phyloP scores from a whole-genome alignment of 2,888 invertebrate genomes.

The Mayetiola destructor region DNA sequence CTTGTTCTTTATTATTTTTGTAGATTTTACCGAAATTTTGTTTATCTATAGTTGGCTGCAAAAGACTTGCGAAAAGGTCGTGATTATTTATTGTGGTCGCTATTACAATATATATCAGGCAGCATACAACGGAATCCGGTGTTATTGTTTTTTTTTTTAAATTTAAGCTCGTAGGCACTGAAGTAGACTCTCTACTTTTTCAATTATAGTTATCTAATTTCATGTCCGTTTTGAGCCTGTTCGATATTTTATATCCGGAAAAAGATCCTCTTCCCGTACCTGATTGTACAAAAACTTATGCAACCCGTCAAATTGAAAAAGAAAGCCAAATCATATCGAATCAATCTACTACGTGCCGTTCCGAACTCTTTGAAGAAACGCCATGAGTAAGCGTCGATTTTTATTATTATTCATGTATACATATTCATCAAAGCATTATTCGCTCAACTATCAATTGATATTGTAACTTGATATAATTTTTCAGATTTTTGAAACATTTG shows the following conservation, averaged over 20 bases:
- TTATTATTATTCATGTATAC: neutral
- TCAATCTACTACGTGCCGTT: conserved; percentile 59
- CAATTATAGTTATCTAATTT: conserved; percentile 57
- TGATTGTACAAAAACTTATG: conserved; percentile 71
- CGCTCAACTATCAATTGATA: too few relatives aligned
- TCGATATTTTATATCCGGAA: conserved; percentile 85
- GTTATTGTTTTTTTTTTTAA: too few relatives aligned
- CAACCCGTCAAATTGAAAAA: conserved; percentile 67
- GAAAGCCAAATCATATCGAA: conserved; percentile 79
- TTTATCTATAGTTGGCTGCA: conserved; percentile 55
- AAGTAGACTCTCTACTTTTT: too few relatives aligned
- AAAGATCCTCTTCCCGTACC: conserved; percentile 80
- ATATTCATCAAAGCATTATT: too few relatives aligned
- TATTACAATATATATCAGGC: conserved; percentile 92
- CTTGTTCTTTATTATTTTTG: neutral
- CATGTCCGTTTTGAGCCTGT: conserved; percentile 75
- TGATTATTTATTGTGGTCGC: conserved; percentile 98
- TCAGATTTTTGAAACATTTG: conserved; percentile 71
- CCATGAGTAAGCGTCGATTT: conserved; percentile 48
- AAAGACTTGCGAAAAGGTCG: conserved; percentile 76
- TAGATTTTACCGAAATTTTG: too few relatives aligned
- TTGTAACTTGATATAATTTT: conserved; percentile 24
- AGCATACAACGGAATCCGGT: conserved; percentile 88
- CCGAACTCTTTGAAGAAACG: conserved; percentile 70
- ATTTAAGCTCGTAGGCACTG: too few relatives aligned